phyloP scores from a whole-genome alignment of 53 echinoderm and acorn worm genomes.

The Arbacia lixula region DNA sequence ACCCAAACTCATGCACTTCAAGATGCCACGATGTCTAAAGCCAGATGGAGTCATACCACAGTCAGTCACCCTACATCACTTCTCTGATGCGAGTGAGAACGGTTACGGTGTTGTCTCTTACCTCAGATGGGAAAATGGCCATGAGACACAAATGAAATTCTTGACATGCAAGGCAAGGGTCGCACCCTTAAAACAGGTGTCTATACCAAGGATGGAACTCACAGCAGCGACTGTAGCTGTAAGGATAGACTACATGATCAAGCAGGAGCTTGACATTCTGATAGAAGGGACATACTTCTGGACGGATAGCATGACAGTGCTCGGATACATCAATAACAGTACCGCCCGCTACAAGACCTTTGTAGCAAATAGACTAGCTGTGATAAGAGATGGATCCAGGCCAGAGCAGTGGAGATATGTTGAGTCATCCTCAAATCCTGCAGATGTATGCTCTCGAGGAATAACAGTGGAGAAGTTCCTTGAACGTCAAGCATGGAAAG shows the following conservation, averaged over 20 bases:
- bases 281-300: background rate
- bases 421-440: background rate
- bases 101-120: background rate
- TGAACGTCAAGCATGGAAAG: background rate
- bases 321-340: background rate
- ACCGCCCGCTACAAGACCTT: background rate
- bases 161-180: no score
- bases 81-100: slow-evolving; percentile 2
- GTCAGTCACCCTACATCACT: background rate
- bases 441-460: background rate
- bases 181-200: no score
- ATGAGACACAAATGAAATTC: no score
- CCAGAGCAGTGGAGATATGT: background rate
- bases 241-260: background rate
- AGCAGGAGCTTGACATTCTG: background rate
- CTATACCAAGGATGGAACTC: background rate
- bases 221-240: background rate
- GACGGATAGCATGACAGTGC: background rate
- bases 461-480: background rate
- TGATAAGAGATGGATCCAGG: background rate
- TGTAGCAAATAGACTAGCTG: background rate
- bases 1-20: background rate
- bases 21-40: background rate
- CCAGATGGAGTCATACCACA: background rate
- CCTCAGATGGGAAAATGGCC: background rate